Conservation (phyloP, 2,113 vertebrate species). For the Sinocyclocheilus rhinocerous region DNA sequence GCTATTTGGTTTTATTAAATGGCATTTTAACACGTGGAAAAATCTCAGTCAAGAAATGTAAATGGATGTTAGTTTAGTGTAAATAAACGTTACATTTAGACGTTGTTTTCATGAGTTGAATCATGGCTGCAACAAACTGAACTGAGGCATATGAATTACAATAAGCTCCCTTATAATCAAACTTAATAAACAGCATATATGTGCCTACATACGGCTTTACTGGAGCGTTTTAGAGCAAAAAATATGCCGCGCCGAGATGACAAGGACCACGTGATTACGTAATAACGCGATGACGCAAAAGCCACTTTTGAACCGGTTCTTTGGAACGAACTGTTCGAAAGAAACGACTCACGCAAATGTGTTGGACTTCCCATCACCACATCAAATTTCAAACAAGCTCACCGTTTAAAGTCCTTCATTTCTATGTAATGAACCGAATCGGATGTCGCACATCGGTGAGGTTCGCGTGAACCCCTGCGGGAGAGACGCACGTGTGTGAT, state of each 20-base stretch:
- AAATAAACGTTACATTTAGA: not conserved
- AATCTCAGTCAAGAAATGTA: not conserved
- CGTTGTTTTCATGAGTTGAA: too few relatives aligned
- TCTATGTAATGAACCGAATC: not conserved
- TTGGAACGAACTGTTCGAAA: not conserved
- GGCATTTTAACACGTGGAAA: not conserved
- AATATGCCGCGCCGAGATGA: not conserved
- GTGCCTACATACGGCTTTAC: too few relatives aligned
- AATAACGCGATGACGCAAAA: not conserved
- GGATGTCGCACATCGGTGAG: not conserved
- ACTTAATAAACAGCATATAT: not conserved
- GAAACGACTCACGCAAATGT: not conserved
- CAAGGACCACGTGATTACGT: slow-evolving; percentile 1
- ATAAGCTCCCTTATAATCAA: not conserved
- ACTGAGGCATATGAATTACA: not conserved
- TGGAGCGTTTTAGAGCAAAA: not conserved
- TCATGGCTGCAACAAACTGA: not conserved
- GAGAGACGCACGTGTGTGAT: not conserved
- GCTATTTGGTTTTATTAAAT: not conserved
- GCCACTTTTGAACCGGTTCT: not conserved
- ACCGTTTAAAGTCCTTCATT: not conserved
- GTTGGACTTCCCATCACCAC: not conserved
- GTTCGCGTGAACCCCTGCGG: not conserved
- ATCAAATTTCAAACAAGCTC: not conserved
- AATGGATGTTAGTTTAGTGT: not conserved